Base-by-base conservation (phyloP, 2,113 vertebrate genomes). In the Meriones unguiculatus region DNA sequence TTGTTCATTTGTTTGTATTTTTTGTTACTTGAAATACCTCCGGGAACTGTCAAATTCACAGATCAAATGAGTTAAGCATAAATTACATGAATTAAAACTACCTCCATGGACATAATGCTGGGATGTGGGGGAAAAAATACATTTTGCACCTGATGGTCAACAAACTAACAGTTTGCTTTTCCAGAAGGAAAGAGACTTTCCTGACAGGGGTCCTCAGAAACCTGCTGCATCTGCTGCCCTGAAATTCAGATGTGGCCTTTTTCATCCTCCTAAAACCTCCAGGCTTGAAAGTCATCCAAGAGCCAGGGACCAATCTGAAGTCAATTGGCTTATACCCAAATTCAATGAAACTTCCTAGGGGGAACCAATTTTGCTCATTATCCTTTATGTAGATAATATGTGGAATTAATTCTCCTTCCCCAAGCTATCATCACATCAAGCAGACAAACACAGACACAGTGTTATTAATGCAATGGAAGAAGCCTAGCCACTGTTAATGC, bases 301-400 rank as follows among this genome's bases (percentile, higher is more conserved):
- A 97, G 75, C 87, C 87, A 93, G 96, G 95, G 90, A 98, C 96
- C 94, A 81, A 96, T 95, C 95, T 97, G 97, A 98, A 98, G 97
- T 94, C 97, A 96, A 97, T 98, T 98, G 98, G 97, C 93, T 97
- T 95, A 95, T 96, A 95, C 90, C 92, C 97, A 98, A 98, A 98
- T 98, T 98, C 98, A 98, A 98, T 98, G 98, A 98, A 98, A 98
- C 73, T 97, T 98, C 97, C 98, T 97, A 97, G 96, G 97, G 97
- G 88, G 98, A 98, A 98, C 97, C 94, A 96, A 98, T 98, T 98
- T 98, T 89, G 88, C 94, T 98, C 97, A 96, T 98, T 98, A 98
- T 98, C 98, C 75, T 97, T 98, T 98, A 97, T 98, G 97, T 98
- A 97, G 96, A 96, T 98, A 98, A 98, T 98, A 98, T 67, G 96